Evolutionary conservation across 1,140 invertebrate species (phyloP).

Genomic region (Ceratosolen solmsi): DNA sequence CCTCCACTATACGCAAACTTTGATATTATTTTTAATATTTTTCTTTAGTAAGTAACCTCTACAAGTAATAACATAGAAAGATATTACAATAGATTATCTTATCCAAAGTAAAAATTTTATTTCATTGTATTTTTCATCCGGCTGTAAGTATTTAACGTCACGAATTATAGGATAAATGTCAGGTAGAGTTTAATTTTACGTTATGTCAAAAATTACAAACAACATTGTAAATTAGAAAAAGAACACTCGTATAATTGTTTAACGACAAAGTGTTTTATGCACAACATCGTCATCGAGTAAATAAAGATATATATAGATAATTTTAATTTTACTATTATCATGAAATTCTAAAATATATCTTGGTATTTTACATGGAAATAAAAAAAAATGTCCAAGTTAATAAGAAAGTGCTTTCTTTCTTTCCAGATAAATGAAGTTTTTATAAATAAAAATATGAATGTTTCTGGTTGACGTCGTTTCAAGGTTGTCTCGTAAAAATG

Average conservation of each 20-base stretch:
- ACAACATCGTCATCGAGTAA: background rate
- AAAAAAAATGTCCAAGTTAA: background rate
- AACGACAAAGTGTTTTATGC: background rate
- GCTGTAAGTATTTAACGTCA: background rate
- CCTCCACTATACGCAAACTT: background rate
- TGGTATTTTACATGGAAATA: background rate
- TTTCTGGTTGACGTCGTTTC: background rate
- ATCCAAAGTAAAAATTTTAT: background rate
- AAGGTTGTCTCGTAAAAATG: background rate
- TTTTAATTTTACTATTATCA: background rate
- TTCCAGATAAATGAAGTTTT: background rate
- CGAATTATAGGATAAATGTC: background rate
- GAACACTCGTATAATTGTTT: background rate
- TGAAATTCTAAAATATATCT: background rate
- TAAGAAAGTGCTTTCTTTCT: no score
- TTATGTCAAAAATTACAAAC: background rate
- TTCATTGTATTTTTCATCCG: background rate
- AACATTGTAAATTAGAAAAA: background rate
- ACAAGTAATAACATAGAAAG: background rate
- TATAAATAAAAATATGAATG: background rate
- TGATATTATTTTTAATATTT: no score
- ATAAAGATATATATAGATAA: background rate
- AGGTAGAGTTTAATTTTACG: no score
- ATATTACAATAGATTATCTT: background rate
- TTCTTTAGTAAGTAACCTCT: no score